Evolutionary conservation across 2,888 invertebrate genomes (phyloP).

Genomic region (Euplagia quadripunctaria): DNA sequence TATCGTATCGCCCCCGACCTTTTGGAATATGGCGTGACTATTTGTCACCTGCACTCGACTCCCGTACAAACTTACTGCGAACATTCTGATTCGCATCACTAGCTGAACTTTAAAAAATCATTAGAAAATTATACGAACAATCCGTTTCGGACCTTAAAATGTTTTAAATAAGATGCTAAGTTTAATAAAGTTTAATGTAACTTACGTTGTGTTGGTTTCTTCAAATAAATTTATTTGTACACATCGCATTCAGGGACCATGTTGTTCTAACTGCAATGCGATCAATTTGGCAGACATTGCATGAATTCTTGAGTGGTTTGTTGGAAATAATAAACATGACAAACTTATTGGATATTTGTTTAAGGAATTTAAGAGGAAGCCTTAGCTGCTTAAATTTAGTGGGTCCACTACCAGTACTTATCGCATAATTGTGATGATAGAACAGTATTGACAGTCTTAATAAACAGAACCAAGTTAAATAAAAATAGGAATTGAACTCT

Average conservation of each 20-base stretch:
- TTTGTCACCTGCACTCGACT: slow-evolving; percentile 86
- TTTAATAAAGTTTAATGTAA: slow-evolving; percentile 29
- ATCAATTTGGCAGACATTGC: slow-evolving; percentile 78
- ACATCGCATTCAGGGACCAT: slow-evolving; percentile 75
- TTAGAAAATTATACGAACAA: slow-evolving; percentile 29
- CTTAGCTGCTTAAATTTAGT: not conserved
- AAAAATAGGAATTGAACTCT: no score
- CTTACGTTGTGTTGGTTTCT: slow-evolving; percentile 40
- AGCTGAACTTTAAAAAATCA: slow-evolving; percentile 53
- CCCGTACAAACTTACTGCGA: slow-evolving; percentile 81
- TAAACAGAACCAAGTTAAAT: not conserved
- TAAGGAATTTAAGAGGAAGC: slow-evolving; percentile 36
- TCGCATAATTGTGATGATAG: not conserved
- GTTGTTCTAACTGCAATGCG: slow-evolving; percentile 80
- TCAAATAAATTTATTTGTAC: slow-evolving; percentile 73
- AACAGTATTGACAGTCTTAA: not conserved
- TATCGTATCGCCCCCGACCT: slow-evolving; percentile 78
- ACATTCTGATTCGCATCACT: slow-evolving; percentile 84
- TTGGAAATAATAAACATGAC: slow-evolving; percentile 52
- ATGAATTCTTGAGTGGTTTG: slow-evolving; percentile 73
- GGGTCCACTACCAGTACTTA: slow-evolving; percentile 15
- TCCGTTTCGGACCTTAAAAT: slow-evolving; percentile 46
- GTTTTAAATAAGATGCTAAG: slow-evolving; percentile 31
- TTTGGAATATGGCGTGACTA: slow-evolving; percentile 82
- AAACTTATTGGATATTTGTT: slow-evolving; percentile 44